phyloP scores from a whole-genome alignment of 2,797 vertebrate species.

The Argentina silus region DNA sequence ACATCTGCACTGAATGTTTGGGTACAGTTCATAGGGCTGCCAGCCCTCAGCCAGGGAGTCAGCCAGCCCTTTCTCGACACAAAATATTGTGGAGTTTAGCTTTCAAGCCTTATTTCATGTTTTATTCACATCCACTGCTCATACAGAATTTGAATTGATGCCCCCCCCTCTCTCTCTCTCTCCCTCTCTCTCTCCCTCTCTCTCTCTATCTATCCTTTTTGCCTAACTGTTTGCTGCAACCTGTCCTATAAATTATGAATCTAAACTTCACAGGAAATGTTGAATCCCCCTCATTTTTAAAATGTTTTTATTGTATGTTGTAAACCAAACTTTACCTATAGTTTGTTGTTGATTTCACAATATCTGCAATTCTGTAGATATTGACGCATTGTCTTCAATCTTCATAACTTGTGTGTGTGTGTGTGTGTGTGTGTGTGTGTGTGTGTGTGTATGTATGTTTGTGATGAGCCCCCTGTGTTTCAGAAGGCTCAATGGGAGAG shows the following conservation, averaged over 20 bases:
- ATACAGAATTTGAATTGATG: conserved; percentile 67
- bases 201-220: conserved; percentile 25
- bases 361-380: background rate
- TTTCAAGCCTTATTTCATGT: conserved; percentile 74
- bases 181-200: conserved; percentile 17
- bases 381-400: too few species aligned
- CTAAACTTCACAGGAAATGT: conserved; percentile 61
- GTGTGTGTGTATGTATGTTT: background rate
- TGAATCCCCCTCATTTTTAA: background rate
- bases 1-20: conserved; percentile 72
- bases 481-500: background rate
- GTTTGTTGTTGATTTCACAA: conserved; percentile 20
- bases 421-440: conserved; percentile 3
- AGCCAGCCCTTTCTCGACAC: conserved; percentile 31
- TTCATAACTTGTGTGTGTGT: background rate
- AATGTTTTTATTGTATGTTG: background rate
- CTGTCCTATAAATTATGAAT: conserved; percentile 74
- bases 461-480: background rate
- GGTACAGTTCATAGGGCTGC: conserved; percentile 58
- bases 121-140: conserved; percentile 77
- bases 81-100: conserved; percentile 68
- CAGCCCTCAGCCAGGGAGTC: conserved; percentile 13
- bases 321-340: conserved; percentile 15
- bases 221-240: conserved; percentile 64
- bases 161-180: conserved; percentile 31